A percentile compares a stretch with the other conserved stretches of the same genome.
Evolutionary conservation across 37 sponge, comb jelly and placozoan species (phyloP).

Genomic region (Halisarca cf. caerulea): DNA sequence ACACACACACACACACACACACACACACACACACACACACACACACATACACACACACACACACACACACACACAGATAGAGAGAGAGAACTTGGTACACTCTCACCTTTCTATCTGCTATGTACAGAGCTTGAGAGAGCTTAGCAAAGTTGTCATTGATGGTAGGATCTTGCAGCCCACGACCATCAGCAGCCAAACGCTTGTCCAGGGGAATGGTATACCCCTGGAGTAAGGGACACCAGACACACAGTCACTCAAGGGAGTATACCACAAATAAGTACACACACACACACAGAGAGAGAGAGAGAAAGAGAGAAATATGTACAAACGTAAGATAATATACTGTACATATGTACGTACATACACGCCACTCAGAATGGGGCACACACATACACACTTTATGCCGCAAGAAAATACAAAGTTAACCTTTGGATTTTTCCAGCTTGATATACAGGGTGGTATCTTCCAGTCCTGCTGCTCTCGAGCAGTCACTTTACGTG

Average conservation of each 20-base stretch:
- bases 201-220: slow-evolving; percentile 99
- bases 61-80: too few relatives aligned
- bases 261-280: background rate
- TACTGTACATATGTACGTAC: too few relatives aligned
- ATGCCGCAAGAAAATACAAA: background rate
- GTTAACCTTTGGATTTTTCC: slow-evolving; percentile 92
- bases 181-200: slow-evolving; percentile 95
- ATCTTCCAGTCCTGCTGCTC: slow-evolving; percentile 99
- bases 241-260: background rate
- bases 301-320: background rate
- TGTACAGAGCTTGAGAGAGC: slow-evolving; percentile 95
- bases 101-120: slow-evolving; percentile 99
- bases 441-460: slow-evolving; percentile 97
- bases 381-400: background rate
- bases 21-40: too few relatives aligned
- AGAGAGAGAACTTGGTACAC: too few relatives aligned
- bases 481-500: slow-evolving; percentile 94
- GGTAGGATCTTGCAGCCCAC: slow-evolving; percentile 95
- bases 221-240: slow-evolving; percentile 63
- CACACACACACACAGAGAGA: background rate
- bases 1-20: too few relatives aligned
- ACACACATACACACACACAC: too few relatives aligned
- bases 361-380: background rate
- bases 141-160: slow-evolving; percentile 99
- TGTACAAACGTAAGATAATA: too few relatives aligned